Conservation (phyloP, 1,140 invertebrate genomes). For the Reticulitermes speratus region DNA sequence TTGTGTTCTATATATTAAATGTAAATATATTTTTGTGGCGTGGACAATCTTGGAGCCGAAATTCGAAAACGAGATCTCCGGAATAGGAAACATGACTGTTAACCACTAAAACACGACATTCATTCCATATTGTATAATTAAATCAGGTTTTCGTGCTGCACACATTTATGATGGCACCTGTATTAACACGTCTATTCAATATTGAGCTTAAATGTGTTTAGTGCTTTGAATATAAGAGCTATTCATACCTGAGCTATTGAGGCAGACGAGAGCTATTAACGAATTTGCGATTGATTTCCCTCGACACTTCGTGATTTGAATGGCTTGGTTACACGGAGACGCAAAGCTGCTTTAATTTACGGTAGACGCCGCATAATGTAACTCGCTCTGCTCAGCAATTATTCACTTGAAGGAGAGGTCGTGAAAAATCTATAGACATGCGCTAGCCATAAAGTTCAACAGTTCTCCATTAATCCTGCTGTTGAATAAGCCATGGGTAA, state of each 20-base stretch:
- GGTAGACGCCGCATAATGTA: slow-evolving; percentile 18
- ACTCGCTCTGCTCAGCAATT: slow-evolving; percentile 10
- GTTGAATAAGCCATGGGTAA: slow-evolving; percentile 29
- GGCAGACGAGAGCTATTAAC: not conserved
- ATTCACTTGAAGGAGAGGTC: slow-evolving; percentile 20
- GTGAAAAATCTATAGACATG: slow-evolving; percentile 32
- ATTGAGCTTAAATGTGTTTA: not conserved
- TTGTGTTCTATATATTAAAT: too few relatives aligned
- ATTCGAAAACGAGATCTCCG: too few relatives aligned
- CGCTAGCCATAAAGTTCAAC: slow-evolving; percentile 31
- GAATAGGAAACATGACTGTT: not conserved
- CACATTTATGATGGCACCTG: not conserved
- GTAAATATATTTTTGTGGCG: too few relatives aligned
- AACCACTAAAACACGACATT: not conserved
- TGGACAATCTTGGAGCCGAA: too few relatives aligned
- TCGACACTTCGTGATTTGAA: slow-evolving; percentile 7
- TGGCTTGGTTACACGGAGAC: slow-evolving; percentile 8
- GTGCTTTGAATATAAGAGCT: not conserved
- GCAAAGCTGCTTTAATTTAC: slow-evolving; percentile 20
- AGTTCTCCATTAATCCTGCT: slow-evolving; percentile 30
- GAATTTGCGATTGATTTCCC: slow-evolving; percentile 21
- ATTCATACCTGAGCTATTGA: slow-evolving; percentile 19
- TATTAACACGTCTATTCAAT: not conserved
- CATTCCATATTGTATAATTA: not conserved
- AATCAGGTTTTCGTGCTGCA: not conserved